phyloP scores from a whole-genome alignment of 92 coral and sea anemone genomes.

The Pocillopora grandis region DNA sequence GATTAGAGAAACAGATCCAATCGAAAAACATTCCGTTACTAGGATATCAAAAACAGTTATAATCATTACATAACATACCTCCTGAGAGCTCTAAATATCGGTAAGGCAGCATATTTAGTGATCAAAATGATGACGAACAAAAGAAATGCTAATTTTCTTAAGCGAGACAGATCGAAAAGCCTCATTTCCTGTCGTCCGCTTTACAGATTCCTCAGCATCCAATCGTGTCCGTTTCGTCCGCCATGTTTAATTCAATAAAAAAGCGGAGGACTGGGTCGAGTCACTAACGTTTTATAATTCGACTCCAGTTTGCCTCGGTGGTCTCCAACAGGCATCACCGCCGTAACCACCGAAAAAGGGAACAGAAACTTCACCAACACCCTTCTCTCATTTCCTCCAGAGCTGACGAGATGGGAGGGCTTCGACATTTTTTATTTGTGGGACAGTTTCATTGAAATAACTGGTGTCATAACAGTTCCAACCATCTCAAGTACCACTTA shows the following conservation, averaged over 20 bases:
- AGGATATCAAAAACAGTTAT: background rate
- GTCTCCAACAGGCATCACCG: too few relatives aligned
- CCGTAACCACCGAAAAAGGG: too few relatives aligned
- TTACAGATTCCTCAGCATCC: background rate
- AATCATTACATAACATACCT: slow-evolving; percentile 18
- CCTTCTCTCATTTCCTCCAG: too few relatives aligned
- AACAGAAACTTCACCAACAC: too few relatives aligned
- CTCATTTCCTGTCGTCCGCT: background rate
- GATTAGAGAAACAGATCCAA: background rate
- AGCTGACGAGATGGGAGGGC: too few relatives aligned
- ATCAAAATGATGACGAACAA: background rate
- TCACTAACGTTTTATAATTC: too few relatives aligned
- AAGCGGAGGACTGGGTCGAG: slow-evolving; percentile 2
- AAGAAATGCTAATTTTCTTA: slow-evolving; percentile 7
- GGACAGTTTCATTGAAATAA: too few relatives aligned
- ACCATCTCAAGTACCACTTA: too few relatives aligned
- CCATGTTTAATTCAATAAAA: slow-evolving; percentile 5
- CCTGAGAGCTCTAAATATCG: slow-evolving; percentile 14
- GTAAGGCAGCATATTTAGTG: slow-evolving; percentile 11
- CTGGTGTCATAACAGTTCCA: too few relatives aligned
- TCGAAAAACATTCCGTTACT: too few relatives aligned
- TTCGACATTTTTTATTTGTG: too few relatives aligned
- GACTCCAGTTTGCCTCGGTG: too few relatives aligned
- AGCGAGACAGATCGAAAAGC: background rate
- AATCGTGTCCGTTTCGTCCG: background rate